Conservation (phyloP, 1,140 invertebrate species). For the Megalonaias nervosa region DNA sequence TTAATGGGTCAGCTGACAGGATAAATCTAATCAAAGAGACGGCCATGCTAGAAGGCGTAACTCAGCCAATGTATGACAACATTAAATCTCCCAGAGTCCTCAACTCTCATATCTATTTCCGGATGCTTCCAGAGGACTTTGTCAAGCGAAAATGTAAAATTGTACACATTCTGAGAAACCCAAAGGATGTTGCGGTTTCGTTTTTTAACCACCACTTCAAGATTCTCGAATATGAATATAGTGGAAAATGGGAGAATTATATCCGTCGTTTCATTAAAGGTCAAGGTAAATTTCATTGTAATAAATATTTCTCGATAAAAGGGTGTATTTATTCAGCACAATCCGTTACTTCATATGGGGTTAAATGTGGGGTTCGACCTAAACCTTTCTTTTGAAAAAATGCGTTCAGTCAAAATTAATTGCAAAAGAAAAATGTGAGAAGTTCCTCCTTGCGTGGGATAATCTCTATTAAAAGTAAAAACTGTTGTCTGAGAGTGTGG, state of each 20-base stretch:
- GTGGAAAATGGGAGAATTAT: constrained; percentile 29
- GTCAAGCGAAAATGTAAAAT: constrained; percentile 30
- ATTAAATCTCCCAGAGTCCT: constrained; percentile 37
- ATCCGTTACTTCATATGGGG: no score
- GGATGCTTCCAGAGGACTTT: constrained; percentile 26
- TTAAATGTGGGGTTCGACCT: no score
- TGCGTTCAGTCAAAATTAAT: no score
- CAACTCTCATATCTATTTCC: constrained; percentile 39
- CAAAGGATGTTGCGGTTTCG: constrained; percentile 35
- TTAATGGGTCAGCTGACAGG: constrained; percentile 26
- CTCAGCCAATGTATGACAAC: constrained; percentile 20
- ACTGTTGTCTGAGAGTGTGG: no score
- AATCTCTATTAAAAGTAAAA: no score
- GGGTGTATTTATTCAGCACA: no score
- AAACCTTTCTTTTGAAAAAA: no score
- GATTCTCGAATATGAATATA: constrained; percentile 25
- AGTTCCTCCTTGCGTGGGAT: no score
- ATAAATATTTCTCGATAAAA: no score
- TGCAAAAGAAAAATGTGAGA: no score
- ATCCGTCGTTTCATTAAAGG: constrained; percentile 26
- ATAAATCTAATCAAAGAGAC: constrained; percentile 35
- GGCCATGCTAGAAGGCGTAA: constrained; percentile 36
- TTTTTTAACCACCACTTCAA: constrained; percentile 35
- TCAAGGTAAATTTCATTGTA: constrained; percentile 10
- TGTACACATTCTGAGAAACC: constrained; percentile 34